Base-by-base conservation (phyloP, 1,140 invertebrate species). In the Aphis gossypii region DNA sequence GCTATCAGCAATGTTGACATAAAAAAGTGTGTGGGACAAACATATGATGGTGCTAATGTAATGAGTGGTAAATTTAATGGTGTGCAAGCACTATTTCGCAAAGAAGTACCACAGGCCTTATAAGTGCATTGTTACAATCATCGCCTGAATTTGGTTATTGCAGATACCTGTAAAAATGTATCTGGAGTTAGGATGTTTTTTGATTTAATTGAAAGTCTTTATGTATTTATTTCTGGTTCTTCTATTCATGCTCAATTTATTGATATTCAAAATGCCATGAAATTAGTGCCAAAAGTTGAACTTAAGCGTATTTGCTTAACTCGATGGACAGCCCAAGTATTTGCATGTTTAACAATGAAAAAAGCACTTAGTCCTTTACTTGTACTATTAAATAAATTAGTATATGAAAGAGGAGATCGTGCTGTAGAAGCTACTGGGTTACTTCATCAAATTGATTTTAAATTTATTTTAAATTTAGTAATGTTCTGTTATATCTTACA, bases 331-430 rank as follows among this genome's bases (percentile, higher is more conserved):
- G 83, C 83, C 18, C 83, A 84, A 84, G 83, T 84, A 20, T 44
- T 84, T 44, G 83, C 83, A 41, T 84, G 83, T 30, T 84, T 84
- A 41, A 44, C 83, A 21, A 76, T 76, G 60, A 84, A 84, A 84
- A 84, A 84, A 44, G 38, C 38, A 41, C 11, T 84, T 84, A 84
- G 18, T 84, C 83, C 83, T 8, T 44, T 84, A 23, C 38, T 84
- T 25, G 83, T 84, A 25, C 25, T 84, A 84, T 84, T 84, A 84
- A 84, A 84, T 84, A 84, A 84, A 84, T 84, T 84, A 44, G 41
- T 21, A 14, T 84, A 41, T 44, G 83, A 84, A 76, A 76, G 30
- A 76, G 30, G 60, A 11, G 60, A 76, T 7, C 30, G 60, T 46
- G 84, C 84, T 6, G 84, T 30, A 3, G 84, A 87, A 87, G 2